Base-by-base conservation (phyloP, 2,113 vertebrate genomes). In the Bolborhynchus lineola region DNA sequence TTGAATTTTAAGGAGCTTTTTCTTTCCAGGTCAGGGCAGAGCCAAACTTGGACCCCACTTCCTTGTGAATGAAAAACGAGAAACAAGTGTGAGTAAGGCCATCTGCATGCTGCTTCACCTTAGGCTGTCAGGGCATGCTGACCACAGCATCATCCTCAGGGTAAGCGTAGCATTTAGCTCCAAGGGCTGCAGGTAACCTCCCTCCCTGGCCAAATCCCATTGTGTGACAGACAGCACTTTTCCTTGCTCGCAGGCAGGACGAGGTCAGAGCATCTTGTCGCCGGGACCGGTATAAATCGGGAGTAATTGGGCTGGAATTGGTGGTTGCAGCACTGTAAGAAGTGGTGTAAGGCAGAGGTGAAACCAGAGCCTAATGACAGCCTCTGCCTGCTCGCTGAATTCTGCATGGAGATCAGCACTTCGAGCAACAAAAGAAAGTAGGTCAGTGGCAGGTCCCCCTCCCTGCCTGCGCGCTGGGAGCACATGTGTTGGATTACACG, bases 381-480 rank as follows among this genome's bases (percentile, higher is more conserved):
- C 71, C 57, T 18, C 97, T 95, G 95, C 95, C 86, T 89, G 89
- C 95, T 90, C 79, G 23, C 93, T 74, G 97, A 94, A 94, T 97
- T 94, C 98, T 95, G 97, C 97, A 95, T 80, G 65, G 97, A 97
- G 96, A 98, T 97, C 97, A 98, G 96, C 97, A 96, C 95, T 98
- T 97, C 97, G 97, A 97, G 97, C 97, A 97, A 97, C 97, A 98
- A 96, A 98, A 95, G 96, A 98, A 98, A 98, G 96, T 98, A 98
- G 98, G 98, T 98, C 98, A 98, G 95, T 29, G 94, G 72, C 93
- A 82, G 95, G 92, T 97, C 90, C 91, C 88, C 94, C 92, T 95
- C 65, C 33, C 95, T 21, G 93, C 93, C 59, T 55, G 90, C 91
- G 90, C 67, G 18, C 24, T 62, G 88, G 77, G 33, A 85, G 87